Evolutionary conservation across 2,888 invertebrate species (phyloP).

Genomic region (Sturmia bella): DNA sequence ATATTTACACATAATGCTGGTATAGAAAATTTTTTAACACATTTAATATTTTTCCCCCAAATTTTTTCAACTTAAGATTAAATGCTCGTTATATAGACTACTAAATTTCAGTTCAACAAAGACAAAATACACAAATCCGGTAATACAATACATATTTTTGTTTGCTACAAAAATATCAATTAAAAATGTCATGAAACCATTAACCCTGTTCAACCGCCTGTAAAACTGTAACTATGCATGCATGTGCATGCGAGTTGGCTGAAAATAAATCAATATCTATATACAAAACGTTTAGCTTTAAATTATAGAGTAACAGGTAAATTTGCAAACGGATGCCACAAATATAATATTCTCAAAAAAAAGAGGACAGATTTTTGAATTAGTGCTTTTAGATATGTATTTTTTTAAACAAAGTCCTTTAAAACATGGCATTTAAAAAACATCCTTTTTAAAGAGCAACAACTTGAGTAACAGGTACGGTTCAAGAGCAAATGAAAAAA

Average conservation of each 20-base stretch:
- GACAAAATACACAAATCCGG: no score
- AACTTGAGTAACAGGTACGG: no score
- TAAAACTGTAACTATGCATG: no score
- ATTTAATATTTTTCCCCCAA: no score
- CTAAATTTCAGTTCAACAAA: no score
- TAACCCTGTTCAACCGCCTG: constrained; percentile 31
- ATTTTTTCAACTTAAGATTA: no score
- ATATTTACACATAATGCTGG: not conserved
- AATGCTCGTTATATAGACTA: no score
- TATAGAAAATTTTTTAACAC: not conserved
- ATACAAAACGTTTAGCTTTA: not conserved
- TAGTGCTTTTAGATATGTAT: no score
- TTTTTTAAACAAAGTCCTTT: no score
- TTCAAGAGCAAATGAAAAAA: not conserved
- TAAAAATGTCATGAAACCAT: constrained; percentile 46
- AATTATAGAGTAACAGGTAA: not conserved
- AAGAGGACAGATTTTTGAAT: no score
- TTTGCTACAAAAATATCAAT: constrained; percentile 29
- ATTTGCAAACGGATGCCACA: not conserved
- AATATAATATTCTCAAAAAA: not conserved
- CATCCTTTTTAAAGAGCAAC: no score
- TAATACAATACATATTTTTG: constrained; percentile 32
- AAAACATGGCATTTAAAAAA: no score
- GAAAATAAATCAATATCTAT: not conserved
- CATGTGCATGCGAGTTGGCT: not conserved